Evolutionary conservation across 2,888 invertebrate species (phyloP), one percentile per base, ranked within the genome.

Genomic region (Lycaena phlaeas): DNA sequence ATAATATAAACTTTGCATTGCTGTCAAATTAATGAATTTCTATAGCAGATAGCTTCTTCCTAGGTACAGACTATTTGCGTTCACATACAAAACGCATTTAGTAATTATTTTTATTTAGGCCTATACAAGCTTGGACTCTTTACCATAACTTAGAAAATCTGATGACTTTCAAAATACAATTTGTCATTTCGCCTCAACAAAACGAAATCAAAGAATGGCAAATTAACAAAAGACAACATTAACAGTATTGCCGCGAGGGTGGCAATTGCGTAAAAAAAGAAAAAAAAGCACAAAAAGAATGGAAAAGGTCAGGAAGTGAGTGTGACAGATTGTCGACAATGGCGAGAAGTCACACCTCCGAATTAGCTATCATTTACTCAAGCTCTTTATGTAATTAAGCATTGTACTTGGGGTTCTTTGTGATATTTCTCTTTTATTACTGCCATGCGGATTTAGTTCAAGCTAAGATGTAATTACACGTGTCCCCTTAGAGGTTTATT

Each of bases 351-450:
- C 81, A 82, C 84, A 84, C 84, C 79, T 81, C 79, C 72, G 62
- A 54, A 82, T 82, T 81, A 79, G 78, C 77, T 78, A 81, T 81
- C 82, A 77, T 82, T 84, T 79, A 82, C 79, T 84, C 78, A 76
- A 81, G 79, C 69, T 74, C 77, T 82, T 79, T 74, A 81, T 81
- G 77, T 79, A 81, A 84, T 82, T 81, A 82, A 77, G 73, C 66
- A 57, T 65, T 67, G 64, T 64, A 76, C 74, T 64, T 66, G 68
- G 25, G 26, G 26, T 40, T 26, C 26, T 40, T 17, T 31, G 31
- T 31, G 12, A 11, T 15, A 40, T 40, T 31, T 22, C 22, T 22
- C 12, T 18, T 31, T 11, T 17, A 15, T 5, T 6, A 22, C 22
- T 22, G n/a, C n/a, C n/a, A n/a, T n/a, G n/a, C n/a, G n/a, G n/a